These are phyloP conservation scores for Chondrilla cf. caribensis DNA, from an alignment of 37 sponge, comb jelly and placozoan species.

Conservation along the genomic window DNA sequence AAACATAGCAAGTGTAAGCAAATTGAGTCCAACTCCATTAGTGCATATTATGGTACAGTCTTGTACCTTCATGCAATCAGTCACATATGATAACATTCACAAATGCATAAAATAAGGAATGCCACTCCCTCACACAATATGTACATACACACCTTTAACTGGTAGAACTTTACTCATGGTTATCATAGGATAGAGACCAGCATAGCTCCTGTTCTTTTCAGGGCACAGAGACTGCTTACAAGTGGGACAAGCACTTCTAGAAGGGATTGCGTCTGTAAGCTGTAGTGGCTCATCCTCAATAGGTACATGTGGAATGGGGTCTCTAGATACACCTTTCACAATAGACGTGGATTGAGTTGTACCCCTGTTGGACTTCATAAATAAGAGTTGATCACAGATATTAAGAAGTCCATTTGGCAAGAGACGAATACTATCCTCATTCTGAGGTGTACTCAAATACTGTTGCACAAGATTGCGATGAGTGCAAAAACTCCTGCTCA, in stretches of 20 bases:
- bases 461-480: neutral
- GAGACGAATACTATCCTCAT: neutral
- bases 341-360: neutral
- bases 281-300: neutral
- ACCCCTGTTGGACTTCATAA: neutral
- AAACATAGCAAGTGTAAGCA: neutral
- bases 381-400: neutral
- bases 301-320: neutral
- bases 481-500: neutral
- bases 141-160: neutral
- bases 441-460: neutral
- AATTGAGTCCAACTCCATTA: neutral
- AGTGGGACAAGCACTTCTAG: neutral
- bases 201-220: neutral
- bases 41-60: too few relatives aligned
- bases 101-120: neutral
- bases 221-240: neutral
- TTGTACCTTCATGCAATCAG: too few relatives aligned
- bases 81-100: neutral
- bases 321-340: neutral
- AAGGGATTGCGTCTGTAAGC: neutral
- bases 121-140: neutral
- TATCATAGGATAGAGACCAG: neutral
- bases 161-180: neutral
- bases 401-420: neutral